Evolutionary conservation across 2,888 invertebrate species (phyloP).

Genomic region (Brachyptera putata): DNA sequence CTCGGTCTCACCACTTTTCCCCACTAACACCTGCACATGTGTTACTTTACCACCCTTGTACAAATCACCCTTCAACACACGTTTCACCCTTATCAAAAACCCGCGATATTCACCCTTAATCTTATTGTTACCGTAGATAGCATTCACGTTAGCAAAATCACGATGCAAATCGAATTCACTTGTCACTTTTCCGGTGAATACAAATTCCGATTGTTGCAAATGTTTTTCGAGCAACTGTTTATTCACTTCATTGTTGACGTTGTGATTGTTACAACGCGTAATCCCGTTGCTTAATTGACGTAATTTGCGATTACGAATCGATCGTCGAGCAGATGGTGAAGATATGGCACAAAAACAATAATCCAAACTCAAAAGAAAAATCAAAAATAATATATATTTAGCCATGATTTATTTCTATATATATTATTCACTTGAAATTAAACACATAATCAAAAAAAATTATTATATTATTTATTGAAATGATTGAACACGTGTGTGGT

Average conservation of each 20-base stretch:
- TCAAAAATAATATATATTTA: too few species aligned
- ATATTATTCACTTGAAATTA: too few species aligned
- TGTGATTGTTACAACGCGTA: neutral
- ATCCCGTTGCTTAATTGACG: neutral
- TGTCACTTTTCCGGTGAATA: conserved; percentile 30
- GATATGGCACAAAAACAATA: too few species aligned
- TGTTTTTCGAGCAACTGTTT: neutral
- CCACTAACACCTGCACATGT: neutral
- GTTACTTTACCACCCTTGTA: neutral
- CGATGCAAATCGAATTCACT: neutral
- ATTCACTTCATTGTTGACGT: neutral
- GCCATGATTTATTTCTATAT: too few species aligned
- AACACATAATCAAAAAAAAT: too few species aligned
- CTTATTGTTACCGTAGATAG: neutral
- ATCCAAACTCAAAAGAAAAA: too few species aligned
- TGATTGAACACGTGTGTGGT: too few species aligned
- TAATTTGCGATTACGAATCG: neutral
- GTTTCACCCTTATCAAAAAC: conserved; percentile 23
- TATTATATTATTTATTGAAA: too few species aligned
- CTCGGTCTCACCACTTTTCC: neutral
- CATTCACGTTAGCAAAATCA: neutral
- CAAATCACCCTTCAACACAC: conserved; percentile 27
- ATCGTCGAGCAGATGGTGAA: neutral
- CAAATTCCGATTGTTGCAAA: conserved; percentile 18
- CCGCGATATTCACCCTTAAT: conserved; percentile 1